These are phyloP conservation scores for Jaculus jaculus DNA, from an alignment of 2,113 vertebrate species.

Conservation along the genomic window DNA sequence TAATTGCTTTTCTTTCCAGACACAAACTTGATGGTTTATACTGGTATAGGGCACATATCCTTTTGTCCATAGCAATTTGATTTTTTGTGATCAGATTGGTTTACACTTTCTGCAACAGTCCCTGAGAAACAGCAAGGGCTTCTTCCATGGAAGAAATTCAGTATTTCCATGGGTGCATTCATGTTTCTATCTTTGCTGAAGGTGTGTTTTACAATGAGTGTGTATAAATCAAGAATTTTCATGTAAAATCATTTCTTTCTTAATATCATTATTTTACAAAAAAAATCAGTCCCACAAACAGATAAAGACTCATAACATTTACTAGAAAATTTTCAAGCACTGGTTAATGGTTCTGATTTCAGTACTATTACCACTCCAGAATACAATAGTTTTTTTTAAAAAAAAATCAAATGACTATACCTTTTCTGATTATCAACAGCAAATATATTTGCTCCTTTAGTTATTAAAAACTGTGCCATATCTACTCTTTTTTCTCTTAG, in stretches of 20 bases:
- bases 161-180: not conserved
- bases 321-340: not conserved
- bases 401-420: not conserved
- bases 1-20: not conserved
- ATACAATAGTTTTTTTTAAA: not conserved
- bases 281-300: not conserved
- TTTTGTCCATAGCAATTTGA: not conserved
- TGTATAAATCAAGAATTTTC: not conserved
- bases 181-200: not conserved
- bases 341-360: not conserved
- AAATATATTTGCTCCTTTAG: not conserved
- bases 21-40: not conserved
- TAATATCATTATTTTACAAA: not conserved
- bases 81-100: not conserved
- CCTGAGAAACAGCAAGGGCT: not conserved
- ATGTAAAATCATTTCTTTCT: not conserved
- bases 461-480: constrained; percentile 18
- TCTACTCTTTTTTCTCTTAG: constrained; percentile 7
- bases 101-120: too few species aligned
- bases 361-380: not conserved
- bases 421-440: not conserved
- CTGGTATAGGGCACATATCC: not conserved
- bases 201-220: not conserved
- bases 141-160: not conserved
- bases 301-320: not conserved